Evolutionary conservation across 2,888 invertebrate genomes (phyloP), one percentile per base, ranked within the genome.

Genomic region (Coleophora flavipennella): DNA sequence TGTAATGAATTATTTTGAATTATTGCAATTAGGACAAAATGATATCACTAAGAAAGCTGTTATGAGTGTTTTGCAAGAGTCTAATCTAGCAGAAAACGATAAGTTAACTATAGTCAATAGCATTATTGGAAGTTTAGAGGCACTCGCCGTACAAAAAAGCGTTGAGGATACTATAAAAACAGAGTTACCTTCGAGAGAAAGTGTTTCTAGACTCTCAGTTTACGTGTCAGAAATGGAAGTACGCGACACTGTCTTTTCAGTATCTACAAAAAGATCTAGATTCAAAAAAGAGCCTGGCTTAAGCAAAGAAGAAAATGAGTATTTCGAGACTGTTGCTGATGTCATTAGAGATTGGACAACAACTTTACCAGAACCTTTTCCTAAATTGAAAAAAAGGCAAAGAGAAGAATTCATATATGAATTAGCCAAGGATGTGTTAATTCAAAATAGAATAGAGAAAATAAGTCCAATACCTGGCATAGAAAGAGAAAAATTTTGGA

Each of bases 401-500:
- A 68, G 63, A 46, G 55, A 67, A 38, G 56, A 53, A 6, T 52
- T 64, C 2, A 56, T 67, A 1, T 45, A 52, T 33, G 67, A 72
- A 44, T 54, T 72, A 43, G 61, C 67, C 13, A 60, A 59, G 7
- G 62, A 64, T 7, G 49, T 72, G n/a, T 53, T 58, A 44, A 68
- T 67, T 39, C 50, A 58, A 40, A 43, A 46, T 3, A 70, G 66
- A 43, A 33, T 61, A 32, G 55, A 54, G 25, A 65, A 69, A 42
- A 31, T 64, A 31, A 44, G 51, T 9, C 50, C 59, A 31, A 45
- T 53, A 6, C 26, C 48, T 36, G 42, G 49, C n/a, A 40, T 35
- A 6, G 55, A 63, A 31, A 53, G 44, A 32, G 48, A 60, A 12
- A 54, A 57, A 14, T 49, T 54, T 39, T 45, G 57, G 12, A 48